These are phyloP conservation scores for Hippocampus mohnikei DNA, from an alignment of 2,113 vertebrate genomes.

Conservation along the genomic window DNA sequence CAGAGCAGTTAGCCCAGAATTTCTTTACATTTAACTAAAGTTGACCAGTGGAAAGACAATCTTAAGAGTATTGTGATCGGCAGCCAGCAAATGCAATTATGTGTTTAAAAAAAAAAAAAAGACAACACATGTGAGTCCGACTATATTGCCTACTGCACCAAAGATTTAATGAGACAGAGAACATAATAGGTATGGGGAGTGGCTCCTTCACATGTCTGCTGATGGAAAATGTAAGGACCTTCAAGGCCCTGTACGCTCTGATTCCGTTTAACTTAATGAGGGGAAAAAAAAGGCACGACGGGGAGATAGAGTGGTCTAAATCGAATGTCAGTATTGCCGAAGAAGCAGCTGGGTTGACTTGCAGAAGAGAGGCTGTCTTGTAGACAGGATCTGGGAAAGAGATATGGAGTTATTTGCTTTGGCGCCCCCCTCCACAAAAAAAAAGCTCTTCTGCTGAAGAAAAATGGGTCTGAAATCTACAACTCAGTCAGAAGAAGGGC, in stretches of 20 bases:
- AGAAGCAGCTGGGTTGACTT: constrained; percentile 45
- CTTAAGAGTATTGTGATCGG: not conserved
- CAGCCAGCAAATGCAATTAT: constrained; percentile 22
- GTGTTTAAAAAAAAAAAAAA: constrained; percentile 10
- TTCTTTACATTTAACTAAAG: not conserved
- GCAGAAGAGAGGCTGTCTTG: constrained; percentile 48
- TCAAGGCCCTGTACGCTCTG: constrained; percentile 19
- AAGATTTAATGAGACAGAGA: constrained; percentile 35
- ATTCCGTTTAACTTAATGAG: constrained; percentile 46
- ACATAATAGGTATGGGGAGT: constrained; percentile 26
- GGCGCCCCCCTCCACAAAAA: constrained; percentile 1
- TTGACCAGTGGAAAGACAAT: not conserved
- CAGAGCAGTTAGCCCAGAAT: not conserved
- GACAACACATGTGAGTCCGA: constrained; percentile 24
- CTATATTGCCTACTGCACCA: constrained; percentile 32
- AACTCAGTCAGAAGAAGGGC: constrained; percentile 58
- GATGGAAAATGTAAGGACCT: constrained; percentile 28
- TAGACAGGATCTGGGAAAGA: constrained; percentile 43
- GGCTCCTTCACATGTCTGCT: constrained; percentile 35
- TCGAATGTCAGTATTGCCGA: constrained; percentile 37
- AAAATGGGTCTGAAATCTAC: constrained; percentile 52
- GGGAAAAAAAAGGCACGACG: constrained; percentile 33
- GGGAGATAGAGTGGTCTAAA: constrained; percentile 36
- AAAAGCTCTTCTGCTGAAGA: constrained; percentile 36
- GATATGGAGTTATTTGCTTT: constrained; percentile 51